Evolutionary conservation across 2,888 invertebrate species (phyloP), one percentile per base, ranked within the genome.

Genomic region (Physocephala rufipes): DNA sequence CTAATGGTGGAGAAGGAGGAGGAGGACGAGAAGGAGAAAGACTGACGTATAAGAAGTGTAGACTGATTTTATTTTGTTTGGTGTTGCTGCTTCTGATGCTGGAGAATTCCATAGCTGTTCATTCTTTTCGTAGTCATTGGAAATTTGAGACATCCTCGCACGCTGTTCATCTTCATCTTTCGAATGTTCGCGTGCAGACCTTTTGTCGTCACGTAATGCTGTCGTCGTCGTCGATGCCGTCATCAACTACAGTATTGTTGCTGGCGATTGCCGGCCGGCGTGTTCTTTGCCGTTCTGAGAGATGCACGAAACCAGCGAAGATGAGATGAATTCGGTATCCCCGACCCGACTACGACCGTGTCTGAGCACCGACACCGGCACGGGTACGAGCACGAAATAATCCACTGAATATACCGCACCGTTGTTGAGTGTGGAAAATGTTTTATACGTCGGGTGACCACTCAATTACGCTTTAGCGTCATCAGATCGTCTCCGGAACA

Each of bases 131-230:
- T n/a, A 59, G 47, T 30, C 67, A 19, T 7, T 61, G 49, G 67
- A 67, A 67, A 67, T 67, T 59, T 67, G 67, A 67, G 67, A 26
- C 66, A 28, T 66, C 43, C 66, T 53, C 30, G 66, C 55, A 36
- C 36, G 15, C 47, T 53, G 43, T 43, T 36, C 51, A 16, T 55
- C 28, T 65, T 15, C 67, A 5, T 66, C 53, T 36, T 36, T 21
- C 55, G 19, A 59, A 70, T 62, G 76, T 67, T 78, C 75, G 77
- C 77, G 76, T 77, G 77, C 77, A 75, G 70, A 73, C 72, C 73
- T 70, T 68, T 63, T 71, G 73, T 73, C 74, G 76, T 58, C 78
- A 78, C 78, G 77, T 77, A 75, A 78, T 78, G 76, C 74, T n/a
- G n/a, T n/a, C n/a, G n/a, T n/a, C n/a, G n/a, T n/a, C n/a, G n/a